A percentile compares a stretch with the other conserved stretches of the same genome.
Conservation (phyloP, 2,113 vertebrate genomes). For the Callorhinus ursinus region DNA sequence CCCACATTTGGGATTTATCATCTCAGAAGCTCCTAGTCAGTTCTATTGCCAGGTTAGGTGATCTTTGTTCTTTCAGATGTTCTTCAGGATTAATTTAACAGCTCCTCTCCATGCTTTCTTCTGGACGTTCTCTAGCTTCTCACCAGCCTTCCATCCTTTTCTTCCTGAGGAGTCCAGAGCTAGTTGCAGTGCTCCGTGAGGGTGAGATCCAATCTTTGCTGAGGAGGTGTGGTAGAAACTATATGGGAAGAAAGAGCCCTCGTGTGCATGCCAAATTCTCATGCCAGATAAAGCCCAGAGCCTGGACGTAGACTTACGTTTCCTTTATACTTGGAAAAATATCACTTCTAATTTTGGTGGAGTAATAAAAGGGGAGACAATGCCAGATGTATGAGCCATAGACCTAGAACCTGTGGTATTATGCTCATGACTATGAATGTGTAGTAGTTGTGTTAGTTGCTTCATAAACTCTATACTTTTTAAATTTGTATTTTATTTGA, state of each 20-base stretch:
- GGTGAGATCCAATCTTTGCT: neutral
- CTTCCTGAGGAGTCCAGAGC: neutral
- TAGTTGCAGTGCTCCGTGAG: neutral
- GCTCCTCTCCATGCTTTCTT: neutral
- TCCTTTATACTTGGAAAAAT: neutral
- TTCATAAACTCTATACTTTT: neutral
- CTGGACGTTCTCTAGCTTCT: neutral
- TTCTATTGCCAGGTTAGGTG: neutral
- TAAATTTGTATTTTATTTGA: neutral
- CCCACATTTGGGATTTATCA: neutral
- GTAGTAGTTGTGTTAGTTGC: neutral
- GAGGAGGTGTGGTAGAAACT: neutral
- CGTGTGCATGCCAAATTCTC: neutral
- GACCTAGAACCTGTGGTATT: neutral
- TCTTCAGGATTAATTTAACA: constrained; percentile 17
- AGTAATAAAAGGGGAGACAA: neutral
- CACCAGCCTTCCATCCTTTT: neutral
- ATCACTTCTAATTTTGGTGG: neutral
- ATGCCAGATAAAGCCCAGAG: neutral
- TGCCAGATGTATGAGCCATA: neutral
- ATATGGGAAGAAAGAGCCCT: neutral
- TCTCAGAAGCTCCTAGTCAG: neutral
- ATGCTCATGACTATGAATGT: neutral
- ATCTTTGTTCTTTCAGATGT: neutral
- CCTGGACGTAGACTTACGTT: neutral